Conservation (phyloP, 2,113 vertebrate species). For the Xiphophorus couchianus region DNA sequence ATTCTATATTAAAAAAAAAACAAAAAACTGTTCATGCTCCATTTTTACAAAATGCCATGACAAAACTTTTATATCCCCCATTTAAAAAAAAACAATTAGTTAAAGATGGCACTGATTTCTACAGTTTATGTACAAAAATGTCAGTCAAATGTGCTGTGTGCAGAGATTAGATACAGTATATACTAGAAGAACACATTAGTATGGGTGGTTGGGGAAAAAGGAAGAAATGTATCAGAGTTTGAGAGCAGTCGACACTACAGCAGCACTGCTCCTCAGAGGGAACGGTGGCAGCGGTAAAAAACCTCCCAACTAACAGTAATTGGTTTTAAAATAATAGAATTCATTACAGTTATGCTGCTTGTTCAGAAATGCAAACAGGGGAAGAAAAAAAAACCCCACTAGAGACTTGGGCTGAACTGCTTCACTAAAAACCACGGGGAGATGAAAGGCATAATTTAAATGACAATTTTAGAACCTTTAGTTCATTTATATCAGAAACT, state of each 20-base stretch:
- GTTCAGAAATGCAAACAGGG: constrained; percentile 82
- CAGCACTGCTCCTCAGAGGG: constrained; percentile 75
- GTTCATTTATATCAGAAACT: constrained; percentile 80
- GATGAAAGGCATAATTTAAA: constrained; percentile 84
- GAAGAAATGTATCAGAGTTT: constrained; percentile 72
- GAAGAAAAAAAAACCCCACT: constrained; percentile 63
- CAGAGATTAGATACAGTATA: constrained; percentile 40
- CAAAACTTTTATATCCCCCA: too few relatives aligned
- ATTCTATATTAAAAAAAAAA: neutral
- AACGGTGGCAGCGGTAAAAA: constrained; percentile 62
- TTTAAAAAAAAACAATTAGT: neutral
- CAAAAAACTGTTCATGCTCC: neutral
- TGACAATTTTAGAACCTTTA: constrained; percentile 83
- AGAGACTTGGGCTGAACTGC: constrained; percentile 80
- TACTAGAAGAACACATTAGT: constrained; percentile 62
- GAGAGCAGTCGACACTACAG: constrained; percentile 67
- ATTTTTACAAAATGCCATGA: neutral
- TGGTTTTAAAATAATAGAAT: constrained; percentile 85
- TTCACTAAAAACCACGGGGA: constrained; percentile 79
- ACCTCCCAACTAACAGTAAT: constrained; percentile 80
- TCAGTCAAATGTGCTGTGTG: constrained; percentile 4
- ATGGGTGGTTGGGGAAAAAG: constrained; percentile 62
- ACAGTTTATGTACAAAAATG: neutral
- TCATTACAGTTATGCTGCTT: constrained; percentile 81
- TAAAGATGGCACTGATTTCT: neutral